Evolutionary conservation across 2,113 vertebrate species (phyloP).

Genomic region (Tonatia bakeri): DNA sequence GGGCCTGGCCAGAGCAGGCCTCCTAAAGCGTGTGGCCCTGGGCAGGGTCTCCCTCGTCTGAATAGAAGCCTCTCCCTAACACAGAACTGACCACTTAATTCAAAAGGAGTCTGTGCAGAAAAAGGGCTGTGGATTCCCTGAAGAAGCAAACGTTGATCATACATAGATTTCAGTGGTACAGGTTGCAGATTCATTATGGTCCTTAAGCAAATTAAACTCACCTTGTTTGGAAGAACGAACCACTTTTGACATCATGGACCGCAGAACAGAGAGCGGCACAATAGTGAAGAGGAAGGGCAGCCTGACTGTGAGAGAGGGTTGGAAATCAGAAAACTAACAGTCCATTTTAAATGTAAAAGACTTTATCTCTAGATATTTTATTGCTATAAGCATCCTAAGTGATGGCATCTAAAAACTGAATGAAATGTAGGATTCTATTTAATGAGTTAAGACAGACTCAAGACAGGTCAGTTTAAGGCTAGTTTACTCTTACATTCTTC

Average conservation of each 20-base stretch:
- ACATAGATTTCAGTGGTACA: neutral
- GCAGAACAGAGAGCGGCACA: conserved; percentile 91
- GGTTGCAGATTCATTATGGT: neutral
- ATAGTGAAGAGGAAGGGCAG: conserved; percentile 85
- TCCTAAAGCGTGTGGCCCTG: neutral
- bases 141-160: neutral
- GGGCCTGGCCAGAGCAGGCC: neutral
- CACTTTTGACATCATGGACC: conserved; percentile 94
- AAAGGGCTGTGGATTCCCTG: neutral
- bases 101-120: neutral
- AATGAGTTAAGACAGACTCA: neutral
- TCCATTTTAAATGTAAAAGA: neutral
- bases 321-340: neutral
- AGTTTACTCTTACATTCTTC: neutral
- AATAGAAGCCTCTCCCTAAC: neutral
- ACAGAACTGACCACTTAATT: neutral
- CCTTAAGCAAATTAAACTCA: conserved; percentile 76
- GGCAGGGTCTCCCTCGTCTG: neutral
- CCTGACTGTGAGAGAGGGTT: conserved; percentile 81
- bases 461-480: neutral
- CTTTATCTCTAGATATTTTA: neutral
- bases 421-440: neutral
- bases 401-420: neutral
- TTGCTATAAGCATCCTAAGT: neutral
- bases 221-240: conserved; percentile 91